Conservation (phyloP, 2,113 vertebrate genomes). For the Drymodes brunneopygia region DNA sequence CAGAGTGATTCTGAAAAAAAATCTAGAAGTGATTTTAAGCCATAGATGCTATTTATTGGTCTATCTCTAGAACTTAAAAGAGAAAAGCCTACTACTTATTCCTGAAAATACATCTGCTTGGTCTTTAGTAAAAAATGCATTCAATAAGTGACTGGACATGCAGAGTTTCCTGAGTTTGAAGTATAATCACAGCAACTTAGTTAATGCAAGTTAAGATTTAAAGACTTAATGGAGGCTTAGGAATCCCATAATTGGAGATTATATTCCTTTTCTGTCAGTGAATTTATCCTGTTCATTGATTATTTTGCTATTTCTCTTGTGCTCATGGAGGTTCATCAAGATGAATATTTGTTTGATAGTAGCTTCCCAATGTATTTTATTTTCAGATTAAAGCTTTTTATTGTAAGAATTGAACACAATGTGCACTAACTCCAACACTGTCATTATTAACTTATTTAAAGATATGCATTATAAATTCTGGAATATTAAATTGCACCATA, state of each 20-base stretch:
- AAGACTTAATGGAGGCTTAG: not conserved
- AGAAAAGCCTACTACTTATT: not conserved
- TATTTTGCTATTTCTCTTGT: conserved; percentile 15
- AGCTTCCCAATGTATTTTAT: not conserved
- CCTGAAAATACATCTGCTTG: not conserved
- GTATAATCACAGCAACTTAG: conserved; percentile 16
- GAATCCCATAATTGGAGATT: conserved; percentile 10
- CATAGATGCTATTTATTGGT: not conserved
- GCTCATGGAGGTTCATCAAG: not conserved
- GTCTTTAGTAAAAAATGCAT: not conserved
- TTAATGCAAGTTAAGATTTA: conserved; percentile 22
- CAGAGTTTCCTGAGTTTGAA: not conserved
- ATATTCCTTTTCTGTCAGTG: not conserved
- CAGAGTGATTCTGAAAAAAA: not conserved
- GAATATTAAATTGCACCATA: not conserved
- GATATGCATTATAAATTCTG: not conserved
- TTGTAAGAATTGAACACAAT: not conserved
- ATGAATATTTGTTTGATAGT: not conserved
- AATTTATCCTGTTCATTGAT: conserved; percentile 8
- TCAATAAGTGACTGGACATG: not conserved
- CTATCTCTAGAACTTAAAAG: not conserved
- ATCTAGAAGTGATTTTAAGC: not conserved
- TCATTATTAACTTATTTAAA: not conserved
- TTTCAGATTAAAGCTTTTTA: conserved; percentile 19
- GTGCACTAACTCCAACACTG: not conserved